Conservation (phyloP, 2,797 vertebrate species). For the Hemitrygon akajei region DNA sequence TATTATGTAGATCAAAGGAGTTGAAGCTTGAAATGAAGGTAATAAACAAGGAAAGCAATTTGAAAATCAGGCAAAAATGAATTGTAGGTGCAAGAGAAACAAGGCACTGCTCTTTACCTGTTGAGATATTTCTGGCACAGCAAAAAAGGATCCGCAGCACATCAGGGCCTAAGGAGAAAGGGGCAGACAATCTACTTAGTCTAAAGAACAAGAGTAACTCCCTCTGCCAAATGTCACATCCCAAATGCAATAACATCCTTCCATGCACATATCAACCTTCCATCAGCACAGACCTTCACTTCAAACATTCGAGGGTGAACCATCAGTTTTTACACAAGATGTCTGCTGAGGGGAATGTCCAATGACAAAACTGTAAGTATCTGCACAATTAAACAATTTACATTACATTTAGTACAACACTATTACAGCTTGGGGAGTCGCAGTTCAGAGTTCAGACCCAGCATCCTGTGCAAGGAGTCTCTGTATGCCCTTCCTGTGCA, state of each 20-base stretch:
- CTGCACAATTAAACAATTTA: too few relatives aligned
- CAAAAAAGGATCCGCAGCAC: constrained; percentile 33
- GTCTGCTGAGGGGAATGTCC: background rate
- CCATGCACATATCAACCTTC: background rate
- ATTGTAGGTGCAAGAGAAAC: background rate
- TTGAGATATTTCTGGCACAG: constrained; percentile 27
- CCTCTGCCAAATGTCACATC: constrained; percentile 14
- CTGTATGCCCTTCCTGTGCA: too few relatives aligned
- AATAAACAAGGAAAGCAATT: background rate
- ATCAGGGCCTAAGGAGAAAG: constrained; percentile 29
- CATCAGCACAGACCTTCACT: background rate
- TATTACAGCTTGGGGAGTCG: too few relatives aligned
- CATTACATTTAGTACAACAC: too few relatives aligned
- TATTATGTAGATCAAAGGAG: background rate
- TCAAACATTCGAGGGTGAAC: background rate
- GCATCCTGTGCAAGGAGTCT: too few relatives aligned
- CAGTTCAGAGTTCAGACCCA: too few relatives aligned
- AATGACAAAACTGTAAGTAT: background rate
- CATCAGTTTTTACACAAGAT: background rate
- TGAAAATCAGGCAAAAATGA: background rate
- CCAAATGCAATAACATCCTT: background rate
- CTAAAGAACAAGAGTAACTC: background rate
- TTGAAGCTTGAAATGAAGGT: background rate
- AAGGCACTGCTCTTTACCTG: constrained; percentile 24
- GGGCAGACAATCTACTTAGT: constrained; percentile 25